Conservation (phyloP, 2,888 invertebrate species). For the Rhorus exstirpatorius region DNA sequence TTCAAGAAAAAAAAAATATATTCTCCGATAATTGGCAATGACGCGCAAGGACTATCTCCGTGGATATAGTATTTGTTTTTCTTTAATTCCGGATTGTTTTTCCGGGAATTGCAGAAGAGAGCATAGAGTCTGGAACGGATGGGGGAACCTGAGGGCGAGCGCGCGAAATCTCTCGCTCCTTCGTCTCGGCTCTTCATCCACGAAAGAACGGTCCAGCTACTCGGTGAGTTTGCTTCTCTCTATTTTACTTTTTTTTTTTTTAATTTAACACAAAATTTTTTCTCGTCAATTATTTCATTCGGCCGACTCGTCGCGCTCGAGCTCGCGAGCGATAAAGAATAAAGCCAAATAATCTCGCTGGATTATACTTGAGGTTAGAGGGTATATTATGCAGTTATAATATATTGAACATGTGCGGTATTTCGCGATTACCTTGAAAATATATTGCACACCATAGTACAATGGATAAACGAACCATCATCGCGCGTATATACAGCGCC, state of each 20-base stretch:
- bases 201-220: slow-evolving; percentile 74
- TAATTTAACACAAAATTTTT: too few species aligned
- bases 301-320: neutral
- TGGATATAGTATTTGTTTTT: too few species aligned
- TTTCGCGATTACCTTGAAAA: slow-evolving; percentile 19
- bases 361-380: too few species aligned
- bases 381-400: too few species aligned
- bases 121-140: slow-evolving; percentile 82
- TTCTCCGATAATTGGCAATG: too few species aligned
- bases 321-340: neutral
- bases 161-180: slow-evolving; percentile 79
- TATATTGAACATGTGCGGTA: too few species aligned
- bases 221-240: slow-evolving; percentile 77
- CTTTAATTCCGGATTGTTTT: too few species aligned
- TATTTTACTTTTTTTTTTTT: slow-evolving; percentile 27
- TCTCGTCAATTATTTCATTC: neutral
- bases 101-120: slow-evolving; percentile 72
- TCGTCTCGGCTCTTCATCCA: slow-evolving; percentile 73
- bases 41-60: too few species aligned
- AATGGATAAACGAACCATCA: slow-evolving; percentile 15
- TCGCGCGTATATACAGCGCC: slow-evolving; percentile 19
- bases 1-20: too few species aligned
- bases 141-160: slow-evolving; percentile 79
- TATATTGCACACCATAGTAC: slow-evolving; percentile 10
- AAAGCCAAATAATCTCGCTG: slow-evolving; percentile 7